Conservation (phyloP, 2,113 vertebrate species). For the Aegithalos caudatus region DNA sequence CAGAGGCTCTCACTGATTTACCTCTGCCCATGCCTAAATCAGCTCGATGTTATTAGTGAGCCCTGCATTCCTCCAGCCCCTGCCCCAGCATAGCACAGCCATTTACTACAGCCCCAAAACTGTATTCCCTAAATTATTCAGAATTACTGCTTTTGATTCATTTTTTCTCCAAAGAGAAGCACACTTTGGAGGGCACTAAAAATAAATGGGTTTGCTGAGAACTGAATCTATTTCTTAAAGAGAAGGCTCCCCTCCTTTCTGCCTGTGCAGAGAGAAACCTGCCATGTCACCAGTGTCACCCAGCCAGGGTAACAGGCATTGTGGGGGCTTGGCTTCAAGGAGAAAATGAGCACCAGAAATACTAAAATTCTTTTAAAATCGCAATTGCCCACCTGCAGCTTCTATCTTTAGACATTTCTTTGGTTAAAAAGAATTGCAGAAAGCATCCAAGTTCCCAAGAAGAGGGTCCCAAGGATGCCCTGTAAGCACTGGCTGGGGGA, state of each 20-base stretch:
- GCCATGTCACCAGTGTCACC: background rate
- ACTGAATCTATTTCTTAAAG: background rate
- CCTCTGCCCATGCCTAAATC: background rate
- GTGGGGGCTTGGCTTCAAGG: background rate
- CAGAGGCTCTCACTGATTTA: background rate
- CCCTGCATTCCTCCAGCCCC: background rate
- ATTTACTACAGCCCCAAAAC: background rate
- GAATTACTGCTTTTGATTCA: background rate
- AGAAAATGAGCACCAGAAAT: background rate
- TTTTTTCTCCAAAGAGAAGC: background rate
- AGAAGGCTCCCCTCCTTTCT: background rate
- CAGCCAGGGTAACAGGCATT: background rate
- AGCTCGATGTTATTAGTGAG: background rate
- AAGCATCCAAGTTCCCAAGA: fast-evolving
- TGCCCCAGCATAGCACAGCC: background rate
- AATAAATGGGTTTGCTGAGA: background rate
- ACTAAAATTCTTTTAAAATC: background rate
- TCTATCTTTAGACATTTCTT: background rate
- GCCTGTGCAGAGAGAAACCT: background rate
- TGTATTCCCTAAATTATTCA: background rate
- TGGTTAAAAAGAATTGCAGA: background rate
- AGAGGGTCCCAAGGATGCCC: background rate
- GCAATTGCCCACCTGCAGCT: background rate
- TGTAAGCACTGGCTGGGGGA: no score
- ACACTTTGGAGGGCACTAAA: background rate